Evolutionary conservation across 2,797 vertebrate genomes (phyloP), one percentile per base, ranked within the genome.

Genomic region (Phoebastria nigripes): DNA sequence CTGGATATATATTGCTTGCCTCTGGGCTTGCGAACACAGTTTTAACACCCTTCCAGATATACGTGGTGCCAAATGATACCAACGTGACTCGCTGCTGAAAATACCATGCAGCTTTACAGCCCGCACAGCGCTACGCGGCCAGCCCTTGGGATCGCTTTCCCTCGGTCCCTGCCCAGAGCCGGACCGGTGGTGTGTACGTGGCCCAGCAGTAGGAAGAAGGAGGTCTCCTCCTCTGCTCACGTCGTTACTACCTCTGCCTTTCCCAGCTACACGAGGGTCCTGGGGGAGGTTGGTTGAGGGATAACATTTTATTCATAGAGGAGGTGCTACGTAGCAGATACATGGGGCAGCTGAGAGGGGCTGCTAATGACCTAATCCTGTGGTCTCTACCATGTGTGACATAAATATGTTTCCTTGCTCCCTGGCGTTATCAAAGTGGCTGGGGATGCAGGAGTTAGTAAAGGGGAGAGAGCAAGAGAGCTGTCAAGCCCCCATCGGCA

Each of bases 1-100:
- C 90, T 93, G 90, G 63, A 42, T 94, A 37, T 82, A 5, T 87
- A 78, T 87, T 67, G 76, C 56, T 92, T 95, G 91, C 79, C 82
- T 83, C 61, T 61, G 79, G 94, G 89, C 82, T 85, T 81, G 49
- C 47, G 84, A 78, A 81, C 29, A 29, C n/a, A 26, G 71, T 67
- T 93, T 89, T 89, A 58, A 56, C 71, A 78, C 74, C 52, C 52
- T 94, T 87, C 54, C 71, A 80, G 59, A 58, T 74, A 33, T 15
- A 29, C 21, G 1, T 4, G 41, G 44, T 85, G 84, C 56, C 74
- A 85, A 78, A 67, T 61, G 52, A 89, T 61, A 74, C 26, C 9
- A 3, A 9, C 2, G 3, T 22, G 84, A 28, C 59, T 73, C 28
- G n/a, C 47, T 93, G 46, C n/a, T 63, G 63, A 59, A 80, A 93